Conservation (phyloP, 64 coral and sea anemone species). For the Stichodactyla helianthus region DNA sequence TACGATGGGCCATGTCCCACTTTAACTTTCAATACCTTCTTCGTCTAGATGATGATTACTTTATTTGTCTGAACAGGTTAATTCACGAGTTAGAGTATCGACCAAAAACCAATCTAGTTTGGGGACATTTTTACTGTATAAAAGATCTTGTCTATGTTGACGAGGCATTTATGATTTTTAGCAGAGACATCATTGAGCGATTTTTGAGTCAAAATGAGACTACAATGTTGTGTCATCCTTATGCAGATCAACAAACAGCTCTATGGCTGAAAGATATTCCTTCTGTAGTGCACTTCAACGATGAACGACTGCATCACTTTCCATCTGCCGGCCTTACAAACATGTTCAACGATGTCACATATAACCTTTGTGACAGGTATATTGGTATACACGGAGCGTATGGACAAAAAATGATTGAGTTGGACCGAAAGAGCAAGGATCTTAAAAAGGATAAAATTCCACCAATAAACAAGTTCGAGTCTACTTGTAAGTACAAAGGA, state of each 20-base stretch:
- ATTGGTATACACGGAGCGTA: constrained; percentile 42
- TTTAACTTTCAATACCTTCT: constrained; percentile 53
- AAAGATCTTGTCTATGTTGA: constrained; percentile 29
- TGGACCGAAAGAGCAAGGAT: constrained; percentile 26
- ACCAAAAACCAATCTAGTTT: constrained; percentile 33
- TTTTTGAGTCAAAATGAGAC: constrained; percentile 41
- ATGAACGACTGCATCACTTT: constrained; percentile 20
- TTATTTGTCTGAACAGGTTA: constrained; percentile 44
- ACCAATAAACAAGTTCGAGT: not conserved
- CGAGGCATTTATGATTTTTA: constrained; percentile 54
- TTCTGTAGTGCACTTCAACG: not conserved
- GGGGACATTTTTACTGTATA: constrained; percentile 43
- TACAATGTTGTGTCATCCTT: constrained; percentile 43
- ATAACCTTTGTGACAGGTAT: too few species aligned
- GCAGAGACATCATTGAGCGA: constrained; percentile 27
- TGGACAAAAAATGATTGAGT: constrained; percentile 21
- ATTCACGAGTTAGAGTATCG: constrained; percentile 24
- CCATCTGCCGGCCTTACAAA: constrained; percentile 5
- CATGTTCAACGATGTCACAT: not conserved
- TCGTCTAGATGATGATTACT: constrained; percentile 53
- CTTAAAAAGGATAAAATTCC: not conserved
- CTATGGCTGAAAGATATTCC: constrained; percentile 43
- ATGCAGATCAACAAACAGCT: constrained; percentile 41
- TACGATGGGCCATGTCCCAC: constrained; percentile 43
- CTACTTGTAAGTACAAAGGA: not conserved